phyloP scores from a whole-genome alignment of 1,140 invertebrate species.

The Aradophagus sp. region DNA sequence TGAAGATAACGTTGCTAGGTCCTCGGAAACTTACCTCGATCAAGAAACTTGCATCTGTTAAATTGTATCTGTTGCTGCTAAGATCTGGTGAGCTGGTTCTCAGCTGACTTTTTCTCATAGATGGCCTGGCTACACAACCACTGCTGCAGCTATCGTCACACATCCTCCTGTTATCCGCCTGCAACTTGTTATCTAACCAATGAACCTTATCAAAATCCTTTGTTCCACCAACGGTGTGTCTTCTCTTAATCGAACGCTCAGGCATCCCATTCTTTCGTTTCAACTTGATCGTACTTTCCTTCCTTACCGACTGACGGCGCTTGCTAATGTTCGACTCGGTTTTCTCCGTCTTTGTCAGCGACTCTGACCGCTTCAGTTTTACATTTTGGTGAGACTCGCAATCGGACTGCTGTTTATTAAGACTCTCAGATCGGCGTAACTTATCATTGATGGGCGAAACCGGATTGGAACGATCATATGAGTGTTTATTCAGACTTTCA shows the following conservation, averaged over 20 bases:
- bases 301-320: constrained; percentile 77
- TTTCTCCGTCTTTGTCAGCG: constrained; percentile 86
- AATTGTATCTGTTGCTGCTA: constrained; percentile 73
- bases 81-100: constrained; percentile 80
- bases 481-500: constrained; percentile 72
- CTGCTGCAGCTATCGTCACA: constrained; percentile 68
- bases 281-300: constrained; percentile 78
- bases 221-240: constrained; percentile 94
- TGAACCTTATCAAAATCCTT: constrained; percentile 86
- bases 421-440: constrained; percentile 76
- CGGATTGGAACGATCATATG: constrained; percentile 65
- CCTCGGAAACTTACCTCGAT: constrained; percentile 76
- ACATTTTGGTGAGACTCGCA: constrained; percentile 66
- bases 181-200: constrained; percentile 77
- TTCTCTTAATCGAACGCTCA: constrained; percentile 85
- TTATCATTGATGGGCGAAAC: constrained; percentile 71
- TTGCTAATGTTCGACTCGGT: constrained; percentile 86
- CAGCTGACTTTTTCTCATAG: constrained; percentile 71
- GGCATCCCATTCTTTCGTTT: constrained; percentile 85
- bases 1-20: constrained; percentile 76
- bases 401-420: constrained; percentile 75
- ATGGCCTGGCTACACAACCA: constrained; percentile 18
- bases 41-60: constrained; percentile 71
- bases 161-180: constrained; percentile 75
- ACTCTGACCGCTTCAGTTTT: constrained; percentile 79